These are phyloP conservation scores for Cranoglanis bouderius DNA, from an alignment of 2,113 vertebrate genomes.

Conservation along the genomic window DNA sequence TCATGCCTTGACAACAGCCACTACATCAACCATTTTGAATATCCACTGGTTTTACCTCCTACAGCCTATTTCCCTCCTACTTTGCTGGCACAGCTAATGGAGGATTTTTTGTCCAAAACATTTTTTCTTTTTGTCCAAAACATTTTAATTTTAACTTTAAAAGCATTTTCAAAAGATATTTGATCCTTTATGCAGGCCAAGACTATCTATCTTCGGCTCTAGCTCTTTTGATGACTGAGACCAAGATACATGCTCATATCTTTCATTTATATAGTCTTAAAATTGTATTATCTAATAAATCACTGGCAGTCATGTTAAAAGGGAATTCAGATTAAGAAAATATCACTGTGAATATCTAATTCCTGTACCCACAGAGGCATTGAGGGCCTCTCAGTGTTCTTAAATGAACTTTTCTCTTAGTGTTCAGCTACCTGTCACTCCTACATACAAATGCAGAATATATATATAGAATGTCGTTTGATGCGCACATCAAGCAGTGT, in stretches of 20 bases:
- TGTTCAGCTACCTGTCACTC: constrained; percentile 13
- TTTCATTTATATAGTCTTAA: constrained; percentile 16
- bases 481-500: constrained; percentile 15
- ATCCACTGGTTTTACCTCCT: neutral
- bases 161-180: neutral
- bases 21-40: neutral
- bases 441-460: neutral
- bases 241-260: neutral
- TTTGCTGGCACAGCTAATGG: neutral
- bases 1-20: neutral
- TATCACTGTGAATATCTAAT: constrained; percentile 17
- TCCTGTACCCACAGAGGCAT: neutral
- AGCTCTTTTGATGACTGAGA: constrained; percentile 4
- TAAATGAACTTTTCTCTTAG: constrained; percentile 23
- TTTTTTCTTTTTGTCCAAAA: neutral
- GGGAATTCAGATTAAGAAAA: constrained; percentile 18
- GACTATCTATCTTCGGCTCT: neutral
- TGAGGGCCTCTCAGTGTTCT: neutral
- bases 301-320: constrained; percentile 15
- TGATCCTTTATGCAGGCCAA: neutral
- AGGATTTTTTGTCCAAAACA: neutral
- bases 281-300: constrained; percentile 26
- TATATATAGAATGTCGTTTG: neutral
- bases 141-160: neutral
- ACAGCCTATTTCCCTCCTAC: neutral